A percentile compares a stretch with the other conserved stretches of the same genome.
Conservation (phyloP, 2,888 invertebrate genomes). For the Acleris laterana region DNA sequence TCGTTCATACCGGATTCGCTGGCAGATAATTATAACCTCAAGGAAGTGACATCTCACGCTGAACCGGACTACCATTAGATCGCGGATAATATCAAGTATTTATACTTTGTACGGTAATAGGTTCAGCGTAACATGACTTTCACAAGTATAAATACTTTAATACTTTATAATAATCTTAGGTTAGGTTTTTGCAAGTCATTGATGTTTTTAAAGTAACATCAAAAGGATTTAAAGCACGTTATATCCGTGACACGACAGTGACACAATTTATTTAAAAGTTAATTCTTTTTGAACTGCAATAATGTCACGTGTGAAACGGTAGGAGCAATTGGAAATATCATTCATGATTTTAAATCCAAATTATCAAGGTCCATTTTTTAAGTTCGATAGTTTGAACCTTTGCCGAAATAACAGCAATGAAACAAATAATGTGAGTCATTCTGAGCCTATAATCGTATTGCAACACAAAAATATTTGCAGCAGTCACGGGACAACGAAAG, state of each 20-base stretch:
- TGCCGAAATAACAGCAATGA: neutral
- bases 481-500: slow-evolving; percentile 16
- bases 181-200: too few species aligned
- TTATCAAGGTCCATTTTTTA: too few species aligned
- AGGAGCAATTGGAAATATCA: too few species aligned
- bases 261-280: too few species aligned
- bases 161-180: too few species aligned
- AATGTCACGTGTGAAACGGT: too few species aligned
- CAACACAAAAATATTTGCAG: slow-evolving; percentile 8
- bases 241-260: too few species aligned
- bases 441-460: slow-evolving; percentile 10
- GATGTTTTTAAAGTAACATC: too few species aligned
- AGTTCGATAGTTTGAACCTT: neutral
- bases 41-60: slow-evolving; percentile 31
- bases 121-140: neutral
- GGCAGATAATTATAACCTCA: slow-evolving; percentile 32
- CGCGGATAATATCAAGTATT: slow-evolving; percentile 8
- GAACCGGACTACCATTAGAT: slow-evolving; percentile 24
- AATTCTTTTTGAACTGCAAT: too few species aligned
- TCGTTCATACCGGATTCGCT: slow-evolving; percentile 30
- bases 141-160: too few species aligned
- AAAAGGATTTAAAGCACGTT: too few species aligned
- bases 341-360: too few species aligned
- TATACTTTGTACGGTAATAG: slow-evolving; percentile 6
- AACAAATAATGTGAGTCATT: slow-evolving; percentile 21